phyloP scores from a whole-genome alignment of 1,140 invertebrate species.

The Hydropsyche tenuis region DNA sequence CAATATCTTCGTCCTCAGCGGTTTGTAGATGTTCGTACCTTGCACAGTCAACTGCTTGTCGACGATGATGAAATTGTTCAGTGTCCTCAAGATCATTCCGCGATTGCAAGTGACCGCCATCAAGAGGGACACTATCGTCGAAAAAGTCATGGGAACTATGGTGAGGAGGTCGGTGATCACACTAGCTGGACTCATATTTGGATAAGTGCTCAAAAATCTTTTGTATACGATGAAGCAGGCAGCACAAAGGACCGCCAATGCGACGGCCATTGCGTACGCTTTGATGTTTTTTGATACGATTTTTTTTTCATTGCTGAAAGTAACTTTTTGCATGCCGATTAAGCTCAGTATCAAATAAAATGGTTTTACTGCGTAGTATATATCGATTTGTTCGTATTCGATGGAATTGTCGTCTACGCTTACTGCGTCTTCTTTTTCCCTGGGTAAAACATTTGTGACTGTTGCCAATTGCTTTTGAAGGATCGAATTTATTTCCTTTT shows the following conservation, averaged over 20 bases:
- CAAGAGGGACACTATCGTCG: constrained; percentile 34
- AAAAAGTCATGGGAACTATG: constrained; percentile 37
- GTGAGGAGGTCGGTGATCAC: constrained; percentile 37
- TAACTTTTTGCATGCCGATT: constrained; percentile 43
- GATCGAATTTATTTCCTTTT: constrained; percentile 36
- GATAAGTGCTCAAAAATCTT: constrained; percentile 18
- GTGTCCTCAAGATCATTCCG: constrained; percentile 41
- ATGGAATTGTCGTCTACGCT: neutral
- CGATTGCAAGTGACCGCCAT: constrained; percentile 44
- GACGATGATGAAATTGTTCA: constrained; percentile 46
- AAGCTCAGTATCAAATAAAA: constrained; percentile 40
- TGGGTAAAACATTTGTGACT: constrained; percentile 39
- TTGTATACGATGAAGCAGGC: constrained; percentile 21
- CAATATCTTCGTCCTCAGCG: constrained; percentile 36
- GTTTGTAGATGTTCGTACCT: constrained; percentile 35
- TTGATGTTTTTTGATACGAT: constrained; percentile 11
- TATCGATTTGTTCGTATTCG: constrained; percentile 23
- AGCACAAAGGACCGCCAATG: constrained; percentile 22
- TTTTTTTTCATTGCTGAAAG: constrained; percentile 31
- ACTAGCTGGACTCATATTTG: constrained; percentile 16
- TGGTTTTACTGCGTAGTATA: constrained; percentile 37
- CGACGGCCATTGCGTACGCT: constrained; percentile 38
- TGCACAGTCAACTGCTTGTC: constrained; percentile 43
- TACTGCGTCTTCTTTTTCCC: neutral
- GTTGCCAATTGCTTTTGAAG: constrained; percentile 42